Evolutionary conservation across 2,888 invertebrate species (phyloP).

Genomic region (Ypsolopha scabrella): DNA sequence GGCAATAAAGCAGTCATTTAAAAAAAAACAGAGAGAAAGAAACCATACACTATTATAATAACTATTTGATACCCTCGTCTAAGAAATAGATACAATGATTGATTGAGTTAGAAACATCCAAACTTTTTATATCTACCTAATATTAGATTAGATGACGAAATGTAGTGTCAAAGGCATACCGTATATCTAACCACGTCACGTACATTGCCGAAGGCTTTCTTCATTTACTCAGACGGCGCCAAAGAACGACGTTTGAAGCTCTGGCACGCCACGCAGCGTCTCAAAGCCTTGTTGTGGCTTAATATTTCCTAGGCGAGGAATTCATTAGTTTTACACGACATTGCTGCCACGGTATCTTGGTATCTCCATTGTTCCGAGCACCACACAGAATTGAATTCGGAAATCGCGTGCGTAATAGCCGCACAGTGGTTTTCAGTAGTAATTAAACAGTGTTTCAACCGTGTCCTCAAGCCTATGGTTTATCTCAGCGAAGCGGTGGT

Average conservation of each 20-base stretch:
- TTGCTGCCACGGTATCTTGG: background rate
- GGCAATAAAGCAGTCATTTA: too few relatives aligned
- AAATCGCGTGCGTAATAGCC: background rate
- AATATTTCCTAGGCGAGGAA: slow-evolving; percentile 11
- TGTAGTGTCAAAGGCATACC: slow-evolving; percentile 33
- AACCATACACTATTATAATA: too few relatives aligned
- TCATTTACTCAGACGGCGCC: slow-evolving; percentile 28
- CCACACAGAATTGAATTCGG: background rate
- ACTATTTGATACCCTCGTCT: too few relatives aligned
- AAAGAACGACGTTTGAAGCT: slow-evolving; percentile 18
- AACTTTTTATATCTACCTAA: too few relatives aligned
- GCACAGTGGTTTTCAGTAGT: background rate
- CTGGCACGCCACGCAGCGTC: slow-evolving; percentile 1
- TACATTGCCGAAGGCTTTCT: slow-evolving; percentile 24
- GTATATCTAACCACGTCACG: slow-evolving; percentile 27
- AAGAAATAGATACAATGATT: too few relatives aligned
- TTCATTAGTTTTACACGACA: slow-evolving; percentile 4
- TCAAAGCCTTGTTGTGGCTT: background rate
- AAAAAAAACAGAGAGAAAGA: too few relatives aligned
- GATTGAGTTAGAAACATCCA: too few relatives aligned
- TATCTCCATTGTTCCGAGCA: background rate
- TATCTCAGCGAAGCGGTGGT: slow-evolving; percentile 57
- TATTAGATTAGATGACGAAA: slow-evolving; percentile 1
- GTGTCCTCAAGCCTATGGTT: background rate
- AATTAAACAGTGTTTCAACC: slow-evolving; percentile 5